A percentile compares a stretch with the other conserved stretches of the same genome.
Evolutionary conservation across 2,888 invertebrate species (phyloP).

Genomic region (Dione vanillae): DNA sequence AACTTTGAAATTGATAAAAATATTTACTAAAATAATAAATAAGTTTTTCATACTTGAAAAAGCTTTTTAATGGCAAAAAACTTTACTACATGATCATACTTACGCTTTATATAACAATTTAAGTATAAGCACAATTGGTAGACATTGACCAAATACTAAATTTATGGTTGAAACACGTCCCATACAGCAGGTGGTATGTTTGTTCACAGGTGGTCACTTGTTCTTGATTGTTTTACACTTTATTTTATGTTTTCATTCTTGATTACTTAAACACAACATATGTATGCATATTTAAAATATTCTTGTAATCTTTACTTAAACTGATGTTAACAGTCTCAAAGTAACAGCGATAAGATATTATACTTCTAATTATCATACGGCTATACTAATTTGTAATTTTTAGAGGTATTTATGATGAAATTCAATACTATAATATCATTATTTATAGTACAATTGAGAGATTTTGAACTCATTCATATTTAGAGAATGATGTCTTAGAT

Average conservation of each 20-base stretch:
- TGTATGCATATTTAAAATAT: constrained; percentile 10
- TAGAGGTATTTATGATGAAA: not conserved
- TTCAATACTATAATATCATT: too few species aligned
- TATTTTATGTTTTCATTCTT: constrained; percentile 18
- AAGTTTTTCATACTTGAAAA: too few species aligned
- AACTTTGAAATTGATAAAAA: too few species aligned
- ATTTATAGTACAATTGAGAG: too few species aligned
- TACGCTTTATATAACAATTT: not conserved
- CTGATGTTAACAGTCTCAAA: constrained; percentile 1
- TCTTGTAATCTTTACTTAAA: constrained; percentile 7
- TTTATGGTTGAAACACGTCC: constrained; percentile 5
- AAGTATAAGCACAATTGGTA: not conserved
- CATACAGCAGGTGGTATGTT: constrained; percentile 28
- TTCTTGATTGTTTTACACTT: constrained; percentile 17
- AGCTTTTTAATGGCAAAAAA: too few species aligned
- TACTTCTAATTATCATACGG: not conserved
- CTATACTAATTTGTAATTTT: not conserved
- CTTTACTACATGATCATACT: too few species aligned
- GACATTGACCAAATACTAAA: not conserved
- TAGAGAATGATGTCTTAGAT: too few species aligned
- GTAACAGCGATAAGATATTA: not conserved
- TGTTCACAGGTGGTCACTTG: constrained; percentile 29
- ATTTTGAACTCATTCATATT: too few species aligned
- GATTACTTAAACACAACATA: constrained; percentile 5
- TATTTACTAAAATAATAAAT: too few species aligned